A percentile compares a stretch with the other conserved stretches of the same genome.
Conservation (phyloP, 2,113 vertebrate genomes). For the Motacilla tschutschensis region DNA sequence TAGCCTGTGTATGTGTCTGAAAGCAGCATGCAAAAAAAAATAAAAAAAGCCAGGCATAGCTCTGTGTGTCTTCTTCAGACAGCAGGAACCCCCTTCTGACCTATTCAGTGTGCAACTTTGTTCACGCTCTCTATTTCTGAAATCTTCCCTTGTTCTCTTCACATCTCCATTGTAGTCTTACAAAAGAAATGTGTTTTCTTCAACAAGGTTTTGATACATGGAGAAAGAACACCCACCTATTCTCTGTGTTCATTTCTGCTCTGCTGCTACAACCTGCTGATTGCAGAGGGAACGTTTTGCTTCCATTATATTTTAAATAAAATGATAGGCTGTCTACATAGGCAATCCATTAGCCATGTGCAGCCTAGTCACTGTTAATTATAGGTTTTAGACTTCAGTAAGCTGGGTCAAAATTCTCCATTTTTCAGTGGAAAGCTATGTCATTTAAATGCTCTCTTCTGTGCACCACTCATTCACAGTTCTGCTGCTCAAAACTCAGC, state of each 20-base stretch:
- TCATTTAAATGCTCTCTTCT: not conserved
- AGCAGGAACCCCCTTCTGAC: not conserved
- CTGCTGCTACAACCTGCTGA: slow-evolving; percentile 16
- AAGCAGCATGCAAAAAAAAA: not conserved
- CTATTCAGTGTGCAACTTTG: not conserved
- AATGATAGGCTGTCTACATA: not conserved
- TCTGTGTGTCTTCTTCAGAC: not conserved
- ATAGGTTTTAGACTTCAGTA: not conserved
- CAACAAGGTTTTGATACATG: not conserved
- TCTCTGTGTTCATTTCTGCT: not conserved
- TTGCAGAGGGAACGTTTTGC: not conserved
- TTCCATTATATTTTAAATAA: slow-evolving; percentile 34
- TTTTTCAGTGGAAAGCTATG: not conserved
- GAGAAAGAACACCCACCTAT: not conserved
- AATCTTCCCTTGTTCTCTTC: not conserved
- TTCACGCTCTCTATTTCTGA: not conserved
- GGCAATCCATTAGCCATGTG: slow-evolving; percentile 33
- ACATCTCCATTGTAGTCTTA: not conserved
- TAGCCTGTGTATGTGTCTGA: not conserved
- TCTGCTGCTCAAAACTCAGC: slow-evolving; percentile 27
- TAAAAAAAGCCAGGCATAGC: not conserved
- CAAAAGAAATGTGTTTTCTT: slow-evolving; percentile 5
- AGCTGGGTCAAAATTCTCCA: slow-evolving; percentile 15
- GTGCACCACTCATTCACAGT: not conserved
- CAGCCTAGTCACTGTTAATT: slow-evolving; percentile 21